Evolutionary conservation across 2,113 vertebrate genomes (phyloP).

Genomic region (Epinephelus fuscoguttatus): DNA sequence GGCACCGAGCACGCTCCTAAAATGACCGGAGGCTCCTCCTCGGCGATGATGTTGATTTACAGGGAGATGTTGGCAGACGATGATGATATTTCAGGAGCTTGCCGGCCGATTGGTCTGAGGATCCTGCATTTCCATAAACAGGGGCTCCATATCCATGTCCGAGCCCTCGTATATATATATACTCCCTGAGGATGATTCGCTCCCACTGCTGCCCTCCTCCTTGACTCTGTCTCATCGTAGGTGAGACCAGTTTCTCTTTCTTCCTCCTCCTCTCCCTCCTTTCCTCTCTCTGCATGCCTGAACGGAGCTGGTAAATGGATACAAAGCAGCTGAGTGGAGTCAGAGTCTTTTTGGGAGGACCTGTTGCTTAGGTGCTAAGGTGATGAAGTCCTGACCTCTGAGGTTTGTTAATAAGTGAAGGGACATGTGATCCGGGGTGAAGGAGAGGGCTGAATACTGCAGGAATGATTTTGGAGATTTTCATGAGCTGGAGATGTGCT

Average conservation of each 20-base stretch:
- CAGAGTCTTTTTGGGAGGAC: background rate
- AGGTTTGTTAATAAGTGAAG: background rate
- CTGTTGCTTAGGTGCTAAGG: background rate
- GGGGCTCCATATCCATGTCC: slow-evolving; percentile 62
- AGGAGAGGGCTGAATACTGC: background rate
- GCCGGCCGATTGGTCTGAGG: slow-evolving; percentile 77
- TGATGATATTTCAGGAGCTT: slow-evolving; percentile 77
- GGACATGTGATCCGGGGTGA: background rate
- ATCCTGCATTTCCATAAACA: slow-evolving; percentile 81
- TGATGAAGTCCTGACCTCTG: background rate
- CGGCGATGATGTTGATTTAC: slow-evolving; percentile 25
- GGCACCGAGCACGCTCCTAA: slow-evolving; percentile 34
- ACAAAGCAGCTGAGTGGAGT: background rate
- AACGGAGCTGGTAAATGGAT: background rate
- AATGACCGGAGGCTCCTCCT: slow-evolving; percentile 70
- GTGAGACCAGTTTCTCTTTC: slow-evolving; percentile 66
- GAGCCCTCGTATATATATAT: slow-evolving; percentile 68
- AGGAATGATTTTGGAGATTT: background rate
- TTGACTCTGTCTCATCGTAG: slow-evolving; percentile 43
- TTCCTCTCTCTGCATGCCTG: background rate
- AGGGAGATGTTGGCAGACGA: slow-evolving; percentile 42
- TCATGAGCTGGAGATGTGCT: background rate
- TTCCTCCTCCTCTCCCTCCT: slow-evolving; percentile 13
- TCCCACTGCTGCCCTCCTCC: slow-evolving; percentile 51
- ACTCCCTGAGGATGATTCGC: slow-evolving; percentile 16